These are phyloP conservation scores for Notothenia coriiceps DNA, from an alignment of 2,113 vertebrate genomes.

Conservation along the genomic window DNA sequence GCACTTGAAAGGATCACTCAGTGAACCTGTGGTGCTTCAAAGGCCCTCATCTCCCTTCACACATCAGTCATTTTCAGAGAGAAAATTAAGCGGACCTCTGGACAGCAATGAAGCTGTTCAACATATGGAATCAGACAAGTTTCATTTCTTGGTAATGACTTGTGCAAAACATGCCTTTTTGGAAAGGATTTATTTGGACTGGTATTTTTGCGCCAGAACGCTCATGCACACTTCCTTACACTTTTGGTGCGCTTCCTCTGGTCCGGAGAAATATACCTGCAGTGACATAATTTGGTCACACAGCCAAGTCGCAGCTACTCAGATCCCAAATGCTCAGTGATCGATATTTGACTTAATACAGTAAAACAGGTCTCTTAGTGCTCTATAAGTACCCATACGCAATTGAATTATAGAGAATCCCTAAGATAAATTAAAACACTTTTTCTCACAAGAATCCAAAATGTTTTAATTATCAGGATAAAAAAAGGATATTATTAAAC, in stretches of 20 bases:
- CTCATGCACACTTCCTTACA: too few relatives aligned
- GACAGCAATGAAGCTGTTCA: constrained; percentile 44
- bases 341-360: neutral
- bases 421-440: too few relatives aligned
- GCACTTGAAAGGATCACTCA: constrained; percentile 53
- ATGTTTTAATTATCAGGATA: neutral
- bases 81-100: constrained; percentile 46
- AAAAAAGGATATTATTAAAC: neutral
- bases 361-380: neutral
- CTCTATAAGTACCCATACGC: too few relatives aligned
- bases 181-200: too few relatives aligned
- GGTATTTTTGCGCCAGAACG: too few relatives aligned
- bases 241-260: too few relatives aligned
- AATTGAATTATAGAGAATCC: too few relatives aligned
- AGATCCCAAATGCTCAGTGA: neutral
- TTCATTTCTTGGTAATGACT: constrained; percentile 44
- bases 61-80: constrained; percentile 38
- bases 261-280: too few relatives aligned
- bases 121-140: constrained; percentile 45
- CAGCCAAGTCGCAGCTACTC: too few relatives aligned
- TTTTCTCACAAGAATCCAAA: too few relatives aligned
- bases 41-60: constrained; percentile 35
- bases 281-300: too few relatives aligned
- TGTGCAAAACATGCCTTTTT: neutral
- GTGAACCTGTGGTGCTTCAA: constrained; percentile 36